These are phyloP conservation scores for Cyprinella venusta DNA, from an alignment of 2,797 vertebrate species.

Conservation along the genomic window DNA sequence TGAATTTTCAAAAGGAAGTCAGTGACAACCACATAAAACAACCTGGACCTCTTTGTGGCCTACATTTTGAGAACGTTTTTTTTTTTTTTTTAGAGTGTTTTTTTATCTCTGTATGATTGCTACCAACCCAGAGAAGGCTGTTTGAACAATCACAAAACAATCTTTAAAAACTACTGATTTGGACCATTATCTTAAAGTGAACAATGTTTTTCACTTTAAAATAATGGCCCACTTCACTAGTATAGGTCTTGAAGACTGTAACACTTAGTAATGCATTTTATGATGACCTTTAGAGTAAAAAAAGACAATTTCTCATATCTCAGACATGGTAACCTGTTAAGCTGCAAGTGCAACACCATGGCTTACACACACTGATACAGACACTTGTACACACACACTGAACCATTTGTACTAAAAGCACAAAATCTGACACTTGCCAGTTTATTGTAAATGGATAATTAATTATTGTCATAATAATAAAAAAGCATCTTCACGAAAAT, in stretches of 20 bases:
- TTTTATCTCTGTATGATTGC: background rate
- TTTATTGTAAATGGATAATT: too few species aligned
- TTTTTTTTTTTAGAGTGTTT: background rate
- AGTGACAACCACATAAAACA: conserved; percentile 12
- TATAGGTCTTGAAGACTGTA: background rate
- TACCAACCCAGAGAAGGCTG: background rate
- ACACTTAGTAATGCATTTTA: background rate
- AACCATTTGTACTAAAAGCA: too few species aligned
- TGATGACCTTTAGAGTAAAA: background rate
- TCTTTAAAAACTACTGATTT: background rate
- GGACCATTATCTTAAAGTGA: background rate
- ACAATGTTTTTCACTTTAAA: too few species aligned
- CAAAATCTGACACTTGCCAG: too few species aligned
- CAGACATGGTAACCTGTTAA: too few species aligned
- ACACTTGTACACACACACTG: too few species aligned
- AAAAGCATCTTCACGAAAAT: too few species aligned
- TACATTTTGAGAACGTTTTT: background rate
- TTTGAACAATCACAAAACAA: background rate
- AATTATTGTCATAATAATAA: too few species aligned
- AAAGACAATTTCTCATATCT: background rate
- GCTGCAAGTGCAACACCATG: too few species aligned
- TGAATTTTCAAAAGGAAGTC: conserved; percentile 30
- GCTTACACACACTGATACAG: too few species aligned
- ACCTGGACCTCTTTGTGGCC: background rate
- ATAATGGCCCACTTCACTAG: background rate